Evolutionary conservation across 2,888 invertebrate genomes (phyloP).

Genomic region (Drosophila austrosaltans): DNA sequence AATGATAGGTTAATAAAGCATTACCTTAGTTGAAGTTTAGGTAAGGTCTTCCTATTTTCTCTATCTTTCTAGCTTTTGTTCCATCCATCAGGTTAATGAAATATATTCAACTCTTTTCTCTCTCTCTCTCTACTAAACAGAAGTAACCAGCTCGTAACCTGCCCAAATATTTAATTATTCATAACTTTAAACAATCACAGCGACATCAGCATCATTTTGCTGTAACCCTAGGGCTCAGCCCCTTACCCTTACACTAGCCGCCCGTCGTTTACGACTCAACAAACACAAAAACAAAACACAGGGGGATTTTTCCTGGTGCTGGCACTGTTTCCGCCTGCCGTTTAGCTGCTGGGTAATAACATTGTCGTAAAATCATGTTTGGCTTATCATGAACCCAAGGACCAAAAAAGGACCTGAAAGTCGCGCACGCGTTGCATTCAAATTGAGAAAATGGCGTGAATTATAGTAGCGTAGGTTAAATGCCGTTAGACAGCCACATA

Average conservation of each 20-base stretch:
- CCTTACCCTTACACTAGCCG: conserved; percentile 20
- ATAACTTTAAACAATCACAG: conserved; percentile 82
- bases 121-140: conserved; percentile 11
- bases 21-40: neutral
- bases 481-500: conserved; percentile 79
- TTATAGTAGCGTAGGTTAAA: conserved; percentile 83
- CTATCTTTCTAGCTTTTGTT: neutral
- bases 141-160: conserved; percentile 56
- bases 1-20: neutral
- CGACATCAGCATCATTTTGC: conserved; percentile 65
- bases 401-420: conserved; percentile 35
- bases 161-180: conserved; percentile 83
- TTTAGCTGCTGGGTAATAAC: conserved; percentile 72
- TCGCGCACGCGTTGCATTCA: conserved; percentile 72
- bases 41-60: neutral
- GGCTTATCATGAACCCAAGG: conserved; percentile 73
- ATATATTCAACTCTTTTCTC: neutral
- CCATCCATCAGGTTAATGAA: conserved; percentile 48
- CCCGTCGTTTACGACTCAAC: conserved; percentile 68
- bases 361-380: conserved; percentile 83
- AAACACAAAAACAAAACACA: conserved; percentile 59
- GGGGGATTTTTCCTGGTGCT: conserved; percentile 28
- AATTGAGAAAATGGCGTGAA: conserved; percentile 78
- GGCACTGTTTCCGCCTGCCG: conserved; percentile 18
- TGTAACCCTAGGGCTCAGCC: conserved; percentile 55